Base-by-base conservation (phyloP, 35 echinoderm and acorn worm genomes). In the Ophioderma brevispina region DNA sequence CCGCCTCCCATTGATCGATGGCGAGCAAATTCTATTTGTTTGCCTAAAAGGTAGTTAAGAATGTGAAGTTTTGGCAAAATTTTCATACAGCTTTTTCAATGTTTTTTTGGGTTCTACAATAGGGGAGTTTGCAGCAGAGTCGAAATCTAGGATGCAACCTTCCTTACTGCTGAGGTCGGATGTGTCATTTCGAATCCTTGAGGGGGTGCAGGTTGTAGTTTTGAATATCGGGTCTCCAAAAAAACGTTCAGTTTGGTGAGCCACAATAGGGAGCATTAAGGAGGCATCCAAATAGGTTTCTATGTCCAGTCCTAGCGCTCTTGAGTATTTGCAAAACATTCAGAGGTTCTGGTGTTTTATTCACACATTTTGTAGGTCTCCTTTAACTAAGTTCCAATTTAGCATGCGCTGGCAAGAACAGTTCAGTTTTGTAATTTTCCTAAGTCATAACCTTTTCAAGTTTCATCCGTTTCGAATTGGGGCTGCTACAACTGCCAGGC, bases 391-490 rank as follows among this genome's bases (percentile, higher is more conserved):
- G 42, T 39, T 2, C 32, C 80, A 82, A 43, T 38, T 82, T 13
- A 82, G 19, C 41, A 40, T n/a, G 14, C 23, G 23, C 2, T 37
- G 19, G 17, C 17, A 17, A n/a, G 41, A 82, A 21, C 37, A 8
- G 13, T 37, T 38, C 11, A 39, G 64, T 56, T 85, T 85, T 70
- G 43, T 32, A 0, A 31, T 17, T 30, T 85, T 85, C 59, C 5
- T 6, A n/a, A n/a, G 64, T 63, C 5, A 32, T 23, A 23, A 70
- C 64, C 50, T 36, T 31, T 55, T 63, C 28, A 43, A 80, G 36
- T 76, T 33, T 4, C 87, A 89, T 81, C 49, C 75, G 14, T 89
- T 89, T 38, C 28, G 87, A 23, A 89, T 89, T 34, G 87, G 87
- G 10, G 87, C 78, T 13, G 87, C 87, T 5, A 56, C 87, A 8